Conservation (phyloP, 2,888 invertebrate genomes). For the Blastobasis lacticolella region DNA sequence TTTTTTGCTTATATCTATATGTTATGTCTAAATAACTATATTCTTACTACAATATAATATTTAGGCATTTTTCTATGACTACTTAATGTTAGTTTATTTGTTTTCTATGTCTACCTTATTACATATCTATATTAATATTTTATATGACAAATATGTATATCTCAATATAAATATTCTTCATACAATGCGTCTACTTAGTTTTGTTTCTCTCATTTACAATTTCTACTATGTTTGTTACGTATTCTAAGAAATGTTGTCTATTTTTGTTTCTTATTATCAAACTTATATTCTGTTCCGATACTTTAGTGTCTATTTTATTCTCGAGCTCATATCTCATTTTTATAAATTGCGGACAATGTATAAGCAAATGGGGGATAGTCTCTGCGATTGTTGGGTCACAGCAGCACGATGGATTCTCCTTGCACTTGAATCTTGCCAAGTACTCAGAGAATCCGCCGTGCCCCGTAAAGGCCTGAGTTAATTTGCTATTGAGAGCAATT, state of each 20-base stretch:
- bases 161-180: no score
- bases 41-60: no score
- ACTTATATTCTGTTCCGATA: neutral
- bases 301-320: neutral
- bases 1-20: no score
- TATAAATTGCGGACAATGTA: neutral
- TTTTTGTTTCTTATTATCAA: neutral
- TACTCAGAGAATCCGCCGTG: conserved; percentile 1
- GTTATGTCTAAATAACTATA: no score
- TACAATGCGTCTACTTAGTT: neutral
- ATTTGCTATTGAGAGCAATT: no score
- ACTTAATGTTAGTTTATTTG: no score
- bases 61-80: no score
- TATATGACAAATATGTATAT: no score
- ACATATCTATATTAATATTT: no score
- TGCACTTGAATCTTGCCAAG: conserved; percentile 9
- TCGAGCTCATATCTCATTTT: neutral
- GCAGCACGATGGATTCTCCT: conserved; percentile 10
- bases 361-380: neutral
- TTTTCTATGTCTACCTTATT: no score
- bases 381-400: conserved; percentile 6
- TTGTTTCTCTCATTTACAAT: neutral
- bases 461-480: neutral
- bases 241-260: neutral
- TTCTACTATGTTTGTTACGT: neutral